Percentiles rank a stretch among this genome's conserved stretches.
These are phyloP conservation scores for Anoura caudifer DNA, from an alignment of 2,113 vertebrate species.

Conservation along the genomic window DNA sequence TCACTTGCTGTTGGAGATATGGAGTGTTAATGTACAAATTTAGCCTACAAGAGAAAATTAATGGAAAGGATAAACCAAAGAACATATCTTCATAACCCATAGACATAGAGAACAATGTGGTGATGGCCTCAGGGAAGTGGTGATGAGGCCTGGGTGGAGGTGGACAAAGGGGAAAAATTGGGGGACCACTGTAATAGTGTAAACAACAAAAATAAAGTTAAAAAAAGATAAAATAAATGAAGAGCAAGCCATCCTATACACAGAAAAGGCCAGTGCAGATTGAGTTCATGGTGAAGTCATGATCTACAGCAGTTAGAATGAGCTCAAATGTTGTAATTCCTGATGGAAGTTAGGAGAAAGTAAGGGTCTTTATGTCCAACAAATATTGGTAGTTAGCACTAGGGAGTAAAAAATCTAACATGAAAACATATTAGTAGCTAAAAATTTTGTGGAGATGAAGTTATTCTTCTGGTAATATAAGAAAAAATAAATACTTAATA, in stretches of 20 bases:
- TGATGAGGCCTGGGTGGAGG: too few species aligned
- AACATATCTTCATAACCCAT: too few species aligned
- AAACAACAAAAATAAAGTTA: too few species aligned
- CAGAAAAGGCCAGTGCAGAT: background rate
- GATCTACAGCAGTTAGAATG: background rate
- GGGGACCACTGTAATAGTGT: too few species aligned
- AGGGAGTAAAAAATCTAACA: background rate
- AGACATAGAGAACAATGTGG: too few species aligned
- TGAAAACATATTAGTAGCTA: background rate
- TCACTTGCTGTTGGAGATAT: background rate
- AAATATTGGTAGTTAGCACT: background rate
- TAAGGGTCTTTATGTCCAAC: background rate
- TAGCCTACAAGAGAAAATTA: background rate
- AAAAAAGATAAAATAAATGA: background rate
- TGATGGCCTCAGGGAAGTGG: too few species aligned
- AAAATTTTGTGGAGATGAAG: background rate
- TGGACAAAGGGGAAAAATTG: too few species aligned
- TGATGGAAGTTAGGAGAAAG: background rate
- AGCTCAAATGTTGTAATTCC: background rate
- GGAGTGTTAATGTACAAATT: background rate
- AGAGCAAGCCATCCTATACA: background rate
- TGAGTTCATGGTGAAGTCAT: background rate
- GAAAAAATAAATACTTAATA: background rate
- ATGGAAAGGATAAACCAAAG: too few species aligned
- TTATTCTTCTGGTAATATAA: background rate